Evolutionary conservation across 92 coral and sea anemone genomes (phyloP).

Genomic region (Epizoanthus stellaris): DNA sequence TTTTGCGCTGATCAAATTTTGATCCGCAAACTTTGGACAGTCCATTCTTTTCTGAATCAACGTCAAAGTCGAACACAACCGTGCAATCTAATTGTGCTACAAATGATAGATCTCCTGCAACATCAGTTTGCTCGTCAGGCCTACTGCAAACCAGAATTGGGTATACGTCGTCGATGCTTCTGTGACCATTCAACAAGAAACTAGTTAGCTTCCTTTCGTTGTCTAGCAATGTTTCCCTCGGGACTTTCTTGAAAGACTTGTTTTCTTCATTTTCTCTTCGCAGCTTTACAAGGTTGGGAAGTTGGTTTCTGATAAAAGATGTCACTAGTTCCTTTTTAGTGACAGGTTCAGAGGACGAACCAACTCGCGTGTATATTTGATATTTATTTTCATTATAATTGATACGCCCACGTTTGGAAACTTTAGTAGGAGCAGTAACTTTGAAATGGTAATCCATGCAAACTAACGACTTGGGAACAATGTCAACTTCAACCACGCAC

Average conservation of each 20-base stretch:
- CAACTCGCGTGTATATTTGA: conserved; percentile 28
- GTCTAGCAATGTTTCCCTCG: conserved; percentile 1
- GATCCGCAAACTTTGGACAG: conserved; percentile 25
- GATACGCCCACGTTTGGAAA: not conserved
- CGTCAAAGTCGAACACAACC: conserved; percentile 41
- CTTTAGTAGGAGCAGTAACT: conserved; percentile 22
- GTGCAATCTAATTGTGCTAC: conserved; percentile 39
- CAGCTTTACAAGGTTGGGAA: not conserved
- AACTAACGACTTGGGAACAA: conserved; percentile 22
- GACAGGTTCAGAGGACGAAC: conserved; percentile 37
- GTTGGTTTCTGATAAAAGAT: not conserved
- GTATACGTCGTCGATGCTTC: conserved; percentile 25
- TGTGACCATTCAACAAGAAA: conserved; percentile 29
- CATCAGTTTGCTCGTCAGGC: conserved; percentile 20
- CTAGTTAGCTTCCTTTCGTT: conserved; percentile 32
- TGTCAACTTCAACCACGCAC: conserved; percentile 29
- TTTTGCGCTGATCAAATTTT: conserved; percentile 22
- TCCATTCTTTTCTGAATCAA: conserved; percentile 37
- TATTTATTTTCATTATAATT: not conserved
- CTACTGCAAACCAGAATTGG: conserved; percentile 28
- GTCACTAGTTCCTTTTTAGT: not conserved
- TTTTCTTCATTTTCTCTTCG: conserved; percentile 21
- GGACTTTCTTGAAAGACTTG: conserved; percentile 18
- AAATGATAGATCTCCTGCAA: conserved; percentile 24
- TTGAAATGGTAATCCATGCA: conserved; percentile 28